Evolutionary conservation across 2,113 vertebrate genomes (phyloP), one percentile per base, ranked within the genome.

Genomic region (Orycteropus afer): DNA sequence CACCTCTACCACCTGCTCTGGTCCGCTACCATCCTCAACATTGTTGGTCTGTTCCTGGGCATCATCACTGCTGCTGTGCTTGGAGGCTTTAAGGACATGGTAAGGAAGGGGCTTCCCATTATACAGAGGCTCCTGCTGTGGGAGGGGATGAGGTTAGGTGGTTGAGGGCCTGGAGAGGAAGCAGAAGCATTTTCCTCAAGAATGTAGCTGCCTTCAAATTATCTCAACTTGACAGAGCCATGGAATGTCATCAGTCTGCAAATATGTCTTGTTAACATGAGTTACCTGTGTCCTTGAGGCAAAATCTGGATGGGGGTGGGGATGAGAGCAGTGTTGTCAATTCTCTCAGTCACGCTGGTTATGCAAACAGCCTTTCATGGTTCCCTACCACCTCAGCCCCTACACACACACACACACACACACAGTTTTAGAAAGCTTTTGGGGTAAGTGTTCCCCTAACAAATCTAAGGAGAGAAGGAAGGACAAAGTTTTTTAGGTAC

Each of bases 71-170:
- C 99, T 0, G 99, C 99, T 0, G 98, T 99, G 96, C 99, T 99
- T 25, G 99, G 99, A 91, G 99, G 99, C 94, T 99, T 99, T 98
- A 99, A 99, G 97, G 99, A 99, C 94, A 99, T 99, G 99, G 99
- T 99, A 98, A 96, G 98, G 53, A 94, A 84, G 55, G 25, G 32
- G 12, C 80, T 87, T 89, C 40, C 23, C 23, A n/a, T 71, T 89
- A 94, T 74, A 53, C 82, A 25, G 81, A 77, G 73, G 25, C 37
- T 47, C 47, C 34, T 73, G 9, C 76, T 17, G 49, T 63, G 25
- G 23, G 40, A 25, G 6, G 45, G 47, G 25, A 32, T 14, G 1
- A 87, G n/a, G 74, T 47, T 63, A 71, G 53, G 73, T 1, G 14
- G 34, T 69, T 84, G 85, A 67, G 37, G 40, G 37, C n/a, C 34